Percentiles rank a stretch among this genome's conserved stretches.
phyloP scores from a whole-genome alignment of 2,113 vertebrate species.

The Colossoma macropomum region DNA sequence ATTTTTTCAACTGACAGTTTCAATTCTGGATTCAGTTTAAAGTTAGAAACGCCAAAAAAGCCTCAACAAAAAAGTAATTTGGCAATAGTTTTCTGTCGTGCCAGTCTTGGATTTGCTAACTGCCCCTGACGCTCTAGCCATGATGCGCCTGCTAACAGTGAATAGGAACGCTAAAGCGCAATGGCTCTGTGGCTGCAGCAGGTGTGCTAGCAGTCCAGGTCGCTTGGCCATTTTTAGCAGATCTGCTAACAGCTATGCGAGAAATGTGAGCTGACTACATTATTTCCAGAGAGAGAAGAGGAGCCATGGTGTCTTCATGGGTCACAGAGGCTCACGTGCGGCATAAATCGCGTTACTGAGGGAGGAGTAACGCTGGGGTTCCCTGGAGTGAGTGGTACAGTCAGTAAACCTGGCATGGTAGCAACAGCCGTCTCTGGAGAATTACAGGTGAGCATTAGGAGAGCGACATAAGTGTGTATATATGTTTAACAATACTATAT shows the following conservation, averaged over 20 bases:
- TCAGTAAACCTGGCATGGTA: background rate
- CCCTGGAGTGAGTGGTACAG: background rate
- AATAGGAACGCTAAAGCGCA: background rate
- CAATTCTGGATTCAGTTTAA: too few species aligned
- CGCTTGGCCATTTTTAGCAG: background rate
- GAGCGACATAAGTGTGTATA: too few species aligned
- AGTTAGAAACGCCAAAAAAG: too few species aligned
- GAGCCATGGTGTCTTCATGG: background rate
- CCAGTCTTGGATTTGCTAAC: background rate
- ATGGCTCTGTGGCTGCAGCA: conserved; percentile 17
- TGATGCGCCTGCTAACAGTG: background rate
- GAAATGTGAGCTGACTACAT: conserved; percentile 60
- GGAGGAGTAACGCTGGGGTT: background rate
- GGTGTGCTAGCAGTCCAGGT: background rate
- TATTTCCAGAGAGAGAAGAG: conserved; percentile 16
- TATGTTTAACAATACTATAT: too few species aligned
- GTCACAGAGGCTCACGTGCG: background rate
- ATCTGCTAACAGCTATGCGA: conserved; percentile 55
- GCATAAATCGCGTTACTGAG: background rate
- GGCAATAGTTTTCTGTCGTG: too few species aligned
- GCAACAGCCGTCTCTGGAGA: too few species aligned
- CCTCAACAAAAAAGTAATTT: too few species aligned
- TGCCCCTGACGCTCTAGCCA: background rate
- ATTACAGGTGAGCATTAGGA: too few species aligned
- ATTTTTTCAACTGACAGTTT: too few species aligned